These are phyloP conservation scores for Hyles vespertilio DNA, from an alignment of 1,140 invertebrate species.

Conservation along the genomic window DNA sequence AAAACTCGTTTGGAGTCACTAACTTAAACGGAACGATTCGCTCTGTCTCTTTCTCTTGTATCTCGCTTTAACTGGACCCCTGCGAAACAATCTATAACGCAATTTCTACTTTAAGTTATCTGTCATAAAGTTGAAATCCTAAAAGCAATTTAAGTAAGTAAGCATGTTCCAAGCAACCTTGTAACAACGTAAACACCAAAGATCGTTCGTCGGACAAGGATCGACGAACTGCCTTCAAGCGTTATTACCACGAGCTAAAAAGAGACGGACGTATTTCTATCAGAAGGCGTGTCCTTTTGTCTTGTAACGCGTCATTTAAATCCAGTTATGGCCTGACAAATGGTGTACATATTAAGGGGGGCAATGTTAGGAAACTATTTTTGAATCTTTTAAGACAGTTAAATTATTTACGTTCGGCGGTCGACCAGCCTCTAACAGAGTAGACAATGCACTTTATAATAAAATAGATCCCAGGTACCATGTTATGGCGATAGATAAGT, in stretches of 20 bases:
- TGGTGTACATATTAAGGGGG: constrained; percentile 73
- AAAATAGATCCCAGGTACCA: constrained; percentile 67
- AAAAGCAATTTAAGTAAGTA: constrained; percentile 22
- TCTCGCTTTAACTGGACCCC: constrained; percentile 61
- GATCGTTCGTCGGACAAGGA: constrained; percentile 43
- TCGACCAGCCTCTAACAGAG: constrained; percentile 51
- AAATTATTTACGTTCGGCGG: constrained; percentile 71
- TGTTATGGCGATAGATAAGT: constrained; percentile 71
- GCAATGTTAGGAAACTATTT: constrained; percentile 75
- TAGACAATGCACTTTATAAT: constrained; percentile 75
- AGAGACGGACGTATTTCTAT: constrained; percentile 37
- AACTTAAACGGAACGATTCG: constrained; percentile 64
- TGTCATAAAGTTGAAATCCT: constrained; percentile 17
- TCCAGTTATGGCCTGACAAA: constrained; percentile 74
- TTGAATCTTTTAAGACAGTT: constrained; percentile 76
- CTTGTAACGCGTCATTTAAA: constrained; percentile 66
- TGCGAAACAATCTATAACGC: constrained; percentile 9
- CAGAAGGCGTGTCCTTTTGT: constrained; percentile 50
- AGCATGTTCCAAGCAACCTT: constrained; percentile 42
- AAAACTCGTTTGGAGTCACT: constrained; percentile 72
- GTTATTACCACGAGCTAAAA: constrained; percentile 25
- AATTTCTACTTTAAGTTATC: constrained; percentile 16
- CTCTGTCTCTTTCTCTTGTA: constrained; percentile 50
- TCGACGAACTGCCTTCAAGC: constrained; percentile 4
- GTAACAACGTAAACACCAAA: constrained; percentile 47